Evolutionary conservation across 2,113 vertebrate species (phyloP), one percentile per base, ranked within the genome.

Genomic region (Zosterops borbonicus): DNA sequence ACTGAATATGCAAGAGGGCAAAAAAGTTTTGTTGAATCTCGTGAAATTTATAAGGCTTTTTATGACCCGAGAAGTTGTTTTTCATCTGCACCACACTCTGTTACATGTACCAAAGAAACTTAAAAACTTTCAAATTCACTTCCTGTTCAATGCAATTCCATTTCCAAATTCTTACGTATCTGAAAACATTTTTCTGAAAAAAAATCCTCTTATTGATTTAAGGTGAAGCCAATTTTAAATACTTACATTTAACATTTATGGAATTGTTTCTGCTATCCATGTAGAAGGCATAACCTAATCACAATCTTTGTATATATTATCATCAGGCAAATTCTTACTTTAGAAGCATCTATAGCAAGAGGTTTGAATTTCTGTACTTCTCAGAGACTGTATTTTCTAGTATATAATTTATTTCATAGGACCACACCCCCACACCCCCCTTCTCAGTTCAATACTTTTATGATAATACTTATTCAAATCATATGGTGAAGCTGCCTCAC

Each of bases 351-450:
- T 70, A 12, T 65, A 75, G 64, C 21, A 87, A 27, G 22, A 86
- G 15, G 7, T 39, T 49, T 46, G 4, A 70, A 41, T 83, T 67
- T 80, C 37, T 71, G 25, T 20, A 75, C 7, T 44, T 28, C 33
- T 90, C 37, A 74, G 11, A 76, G 14, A 18, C 15, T 64, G 11
- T 35, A 60, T 65, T 75, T 89, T 67, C 24, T 49, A 35, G 27
- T 24, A 69, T 9, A n/a, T 5, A 90, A 52, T 13, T 58, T 3
- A 12, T 79, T 87, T 90, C 44, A 58, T 53, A 44, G 46, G 44
- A 82, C 31, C 6, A 21, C 1, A 3, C 5, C 7, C 1, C 4
- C 3, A 24, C 10, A 33, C 13, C 9, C 10, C 7, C 2, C 4
- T 55, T 87, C 83, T 60, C 25, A 44, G 11, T 37, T 67, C 24